These are phyloP conservation scores for Coenobita brevimanus DNA, from an alignment of 1,140 invertebrate species.

Conservation along the genomic window DNA sequence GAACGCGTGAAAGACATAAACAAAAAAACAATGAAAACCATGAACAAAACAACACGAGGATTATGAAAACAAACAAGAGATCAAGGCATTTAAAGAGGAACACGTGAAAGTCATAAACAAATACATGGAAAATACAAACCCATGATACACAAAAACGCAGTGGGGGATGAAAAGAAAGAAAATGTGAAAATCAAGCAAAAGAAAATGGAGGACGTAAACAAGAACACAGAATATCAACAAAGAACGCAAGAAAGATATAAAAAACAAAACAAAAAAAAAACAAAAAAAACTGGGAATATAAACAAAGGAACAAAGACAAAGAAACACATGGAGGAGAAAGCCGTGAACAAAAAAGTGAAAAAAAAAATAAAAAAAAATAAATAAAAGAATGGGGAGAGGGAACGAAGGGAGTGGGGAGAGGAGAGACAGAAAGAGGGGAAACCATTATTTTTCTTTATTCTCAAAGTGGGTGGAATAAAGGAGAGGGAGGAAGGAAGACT, in stretches of 20 bases:
- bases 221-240: neutral
- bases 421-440: too few relatives aligned
- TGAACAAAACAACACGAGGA: too few relatives aligned
- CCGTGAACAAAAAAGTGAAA: neutral
- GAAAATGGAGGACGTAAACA: neutral
- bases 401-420: too few relatives aligned
- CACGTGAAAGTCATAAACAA: too few relatives aligned
- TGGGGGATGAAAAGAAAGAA: neutral
- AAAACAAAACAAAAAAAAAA: conserved; percentile 3
- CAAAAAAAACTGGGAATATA: neutral
- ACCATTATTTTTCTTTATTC: too few relatives aligned
- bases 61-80: too few relatives aligned
- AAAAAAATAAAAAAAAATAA: neutral
- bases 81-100: too few relatives aligned
- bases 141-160: neutral
- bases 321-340: neutral
- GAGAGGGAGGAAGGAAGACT: too few relatives aligned
- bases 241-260: neutral
- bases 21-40: too few relatives aligned
- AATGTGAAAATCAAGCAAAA: neutral
- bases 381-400: neutral
- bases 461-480: too few relatives aligned
- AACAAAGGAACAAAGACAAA: neutral
- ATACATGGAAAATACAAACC: too few relatives aligned
- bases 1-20: too few relatives aligned